Evolutionary conservation across 2,113 vertebrate genomes (phyloP).

Genomic region (Oncorhynchus gorbuscha): DNA sequence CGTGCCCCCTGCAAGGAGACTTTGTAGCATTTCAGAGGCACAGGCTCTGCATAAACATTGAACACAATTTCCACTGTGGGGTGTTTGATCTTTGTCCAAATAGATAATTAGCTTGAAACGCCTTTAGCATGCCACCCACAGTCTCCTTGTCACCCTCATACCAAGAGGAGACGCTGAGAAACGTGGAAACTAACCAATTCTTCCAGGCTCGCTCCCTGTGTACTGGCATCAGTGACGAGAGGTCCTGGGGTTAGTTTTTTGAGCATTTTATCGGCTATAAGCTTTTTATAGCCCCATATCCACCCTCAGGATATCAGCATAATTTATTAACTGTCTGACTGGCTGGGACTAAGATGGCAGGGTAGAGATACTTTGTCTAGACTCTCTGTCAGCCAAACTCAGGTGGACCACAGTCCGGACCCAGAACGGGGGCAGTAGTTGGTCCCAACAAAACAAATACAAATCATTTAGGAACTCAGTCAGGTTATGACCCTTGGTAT

Average conservation of each 20-base stretch:
- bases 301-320: slow-evolving; percentile 39
- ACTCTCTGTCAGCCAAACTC: too few species aligned
- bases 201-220: background rate
- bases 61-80: slow-evolving; percentile 49
- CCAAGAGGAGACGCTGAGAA: slow-evolving; percentile 4
- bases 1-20: slow-evolving; percentile 13
- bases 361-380: background rate
- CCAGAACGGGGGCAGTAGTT: too few species aligned
- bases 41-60: slow-evolving; percentile 35
- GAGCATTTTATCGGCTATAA: slow-evolving; percentile 1
- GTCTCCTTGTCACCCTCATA: slow-evolving; percentile 29
- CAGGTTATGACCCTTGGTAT: too few species aligned
- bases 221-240: background rate
- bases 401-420: too few species aligned
- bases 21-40: slow-evolving; percentile 27
- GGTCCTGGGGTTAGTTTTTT: slow-evolving; percentile 17
- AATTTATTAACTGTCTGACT: slow-evolving; percentile 40
- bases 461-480: too few species aligned
- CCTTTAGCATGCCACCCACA: slow-evolving; percentile 42
- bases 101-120: slow-evolving; percentile 59
- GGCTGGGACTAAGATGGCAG: too few species aligned
- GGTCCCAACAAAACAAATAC: too few species aligned
- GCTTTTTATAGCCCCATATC: slow-evolving; percentile 41
- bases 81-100: slow-evolving; percentile 62
- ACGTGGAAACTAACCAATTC: slow-evolving; percentile 9